Evolutionary conservation across 2,113 vertebrate genomes (phyloP).

Genomic region (Notothenia rossii): DNA sequence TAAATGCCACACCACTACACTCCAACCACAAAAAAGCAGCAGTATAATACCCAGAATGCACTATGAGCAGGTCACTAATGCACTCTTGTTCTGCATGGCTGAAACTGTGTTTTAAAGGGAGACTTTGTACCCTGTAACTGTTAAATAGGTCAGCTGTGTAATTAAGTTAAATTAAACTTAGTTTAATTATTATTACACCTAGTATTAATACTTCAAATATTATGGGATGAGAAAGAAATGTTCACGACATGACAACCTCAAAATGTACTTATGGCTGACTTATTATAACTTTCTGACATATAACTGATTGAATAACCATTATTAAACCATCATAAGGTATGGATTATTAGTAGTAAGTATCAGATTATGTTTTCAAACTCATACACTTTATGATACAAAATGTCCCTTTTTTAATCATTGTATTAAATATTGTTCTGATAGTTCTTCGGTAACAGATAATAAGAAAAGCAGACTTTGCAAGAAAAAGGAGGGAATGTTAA

Average conservation of each 20-base stretch:
- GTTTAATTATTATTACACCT: background rate
- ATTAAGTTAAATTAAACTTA: too few relatives aligned
- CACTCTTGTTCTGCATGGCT: background rate
- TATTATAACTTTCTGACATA: too few relatives aligned
- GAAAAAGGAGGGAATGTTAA: background rate
- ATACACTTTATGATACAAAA: background rate
- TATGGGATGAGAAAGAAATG: background rate
- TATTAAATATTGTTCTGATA: background rate
- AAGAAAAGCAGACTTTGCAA: background rate
- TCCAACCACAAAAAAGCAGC: background rate
- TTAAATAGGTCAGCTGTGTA: background rate
- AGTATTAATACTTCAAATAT: background rate
- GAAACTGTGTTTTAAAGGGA: background rate
- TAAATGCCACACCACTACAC: slow-evolving; percentile 80
- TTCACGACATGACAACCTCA: background rate
- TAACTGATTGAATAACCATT: background rate
- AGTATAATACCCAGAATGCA: slow-evolving; percentile 1
- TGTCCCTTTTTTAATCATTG: background rate
- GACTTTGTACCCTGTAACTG: background rate
- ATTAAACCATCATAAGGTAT: background rate
- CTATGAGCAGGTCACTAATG: background rate
- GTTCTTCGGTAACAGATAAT: background rate
- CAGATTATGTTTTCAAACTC: slow-evolving; percentile 7
- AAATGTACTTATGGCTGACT: background rate
- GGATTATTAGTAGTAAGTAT: background rate